Evolutionary conservation across 2,113 vertebrate genomes (phyloP).

Genomic region (Macroglossus sobrinus): DNA sequence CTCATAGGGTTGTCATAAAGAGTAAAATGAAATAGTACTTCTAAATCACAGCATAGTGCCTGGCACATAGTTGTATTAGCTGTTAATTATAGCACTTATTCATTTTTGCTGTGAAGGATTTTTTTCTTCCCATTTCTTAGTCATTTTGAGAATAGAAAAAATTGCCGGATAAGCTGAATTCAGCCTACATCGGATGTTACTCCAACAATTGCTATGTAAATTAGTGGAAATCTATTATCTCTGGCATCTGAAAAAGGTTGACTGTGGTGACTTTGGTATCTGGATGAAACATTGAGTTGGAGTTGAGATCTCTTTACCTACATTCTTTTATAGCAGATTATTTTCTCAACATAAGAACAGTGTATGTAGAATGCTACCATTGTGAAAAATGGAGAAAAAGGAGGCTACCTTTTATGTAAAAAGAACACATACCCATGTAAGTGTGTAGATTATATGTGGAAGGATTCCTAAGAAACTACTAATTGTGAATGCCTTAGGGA

Average conservation of each 20-base stretch:
- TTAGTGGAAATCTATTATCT: background rate
- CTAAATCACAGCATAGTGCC: background rate
- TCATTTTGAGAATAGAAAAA: constrained; percentile 19
- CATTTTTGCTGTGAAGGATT: background rate
- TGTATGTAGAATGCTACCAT: background rate
- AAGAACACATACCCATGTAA: background rate
- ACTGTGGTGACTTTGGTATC: background rate
- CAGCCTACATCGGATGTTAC: background rate
- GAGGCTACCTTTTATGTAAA: constrained; percentile 13
- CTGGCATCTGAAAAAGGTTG: background rate
- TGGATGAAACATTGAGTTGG: background rate
- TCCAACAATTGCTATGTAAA: background rate
- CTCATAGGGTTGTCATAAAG: background rate
- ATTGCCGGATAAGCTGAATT: constrained; percentile 5
- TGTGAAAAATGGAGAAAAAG: constrained; percentile 4
- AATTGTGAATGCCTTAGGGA: background rate
- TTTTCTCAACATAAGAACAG: background rate
- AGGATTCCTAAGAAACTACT: background rate
- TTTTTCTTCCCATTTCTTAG: background rate
- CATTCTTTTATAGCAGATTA: background rate
- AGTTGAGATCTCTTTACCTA: background rate
- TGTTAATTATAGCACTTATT: constrained; percentile 22
- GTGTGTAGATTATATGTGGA: background rate
- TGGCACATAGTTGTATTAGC: background rate
- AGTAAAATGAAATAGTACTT: background rate